Evolutionary conservation across 2,888 invertebrate genomes (phyloP).

Genomic region (Phortica okadai): DNA sequence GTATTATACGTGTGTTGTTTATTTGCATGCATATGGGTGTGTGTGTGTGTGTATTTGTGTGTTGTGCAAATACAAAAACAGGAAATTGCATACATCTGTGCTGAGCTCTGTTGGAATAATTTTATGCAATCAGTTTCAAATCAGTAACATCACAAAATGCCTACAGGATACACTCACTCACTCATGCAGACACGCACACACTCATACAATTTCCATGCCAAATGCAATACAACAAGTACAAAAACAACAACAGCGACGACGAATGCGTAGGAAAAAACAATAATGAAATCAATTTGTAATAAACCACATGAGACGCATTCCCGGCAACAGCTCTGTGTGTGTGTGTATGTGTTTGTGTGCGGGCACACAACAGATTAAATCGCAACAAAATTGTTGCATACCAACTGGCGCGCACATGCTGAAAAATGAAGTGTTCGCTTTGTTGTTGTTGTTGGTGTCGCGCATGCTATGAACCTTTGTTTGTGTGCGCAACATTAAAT

Average conservation of each 20-base stretch:
- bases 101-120: conserved; percentile 19
- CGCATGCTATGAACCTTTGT: conserved; percentile 2
- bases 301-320: conserved; percentile 67
- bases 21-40: conserved; percentile 34
- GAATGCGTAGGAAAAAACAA: conserved; percentile 45
- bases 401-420: conserved; percentile 4
- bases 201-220: not conserved
- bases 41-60: conserved; percentile 27
- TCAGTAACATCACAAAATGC: conserved; percentile 17
- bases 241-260: not conserved
- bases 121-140: conserved; percentile 33
- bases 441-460: conserved; percentile 31
- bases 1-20: conserved; percentile 39
- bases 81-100: conserved; percentile 29
- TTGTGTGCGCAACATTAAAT: not conserved
- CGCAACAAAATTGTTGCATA: conserved; percentile 30
- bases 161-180: not conserved
- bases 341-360: conserved; percentile 12
- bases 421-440: conserved; percentile 39
- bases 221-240: not conserved
- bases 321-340: not conserved
- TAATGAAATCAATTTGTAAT: conserved; percentile 72
- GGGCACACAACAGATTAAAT: conserved; percentile 22
- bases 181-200: not conserved
- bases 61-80: conserved; percentile 31